Conservation (phyloP, 2,888 invertebrate genomes). For the Dromius quadrimaculatus region DNA sequence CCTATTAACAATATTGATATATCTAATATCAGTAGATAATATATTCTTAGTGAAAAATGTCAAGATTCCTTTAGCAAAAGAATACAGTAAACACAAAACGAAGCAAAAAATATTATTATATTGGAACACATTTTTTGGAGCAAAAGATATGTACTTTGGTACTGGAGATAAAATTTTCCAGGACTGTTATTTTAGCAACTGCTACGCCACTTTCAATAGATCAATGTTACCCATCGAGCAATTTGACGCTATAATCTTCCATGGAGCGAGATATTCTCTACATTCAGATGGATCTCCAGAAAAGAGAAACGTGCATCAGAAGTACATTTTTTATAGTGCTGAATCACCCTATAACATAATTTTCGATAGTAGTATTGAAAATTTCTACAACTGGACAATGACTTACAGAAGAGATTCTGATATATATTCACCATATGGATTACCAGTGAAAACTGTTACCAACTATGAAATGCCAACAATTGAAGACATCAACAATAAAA, state of each 20-base stretch:
- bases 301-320: conserved; percentile 16
- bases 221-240: background rate
- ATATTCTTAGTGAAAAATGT: too few relatives aligned
- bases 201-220: conserved; percentile 31
- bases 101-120: conserved; percentile 26
- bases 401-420: conserved; percentile 68
- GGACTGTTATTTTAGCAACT: conserved; percentile 16
- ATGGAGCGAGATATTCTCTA: conserved; percentile 11
- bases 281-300: background rate
- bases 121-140: conserved; percentile 41
- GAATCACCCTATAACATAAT: conserved; percentile 26
- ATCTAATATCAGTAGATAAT: too few relatives aligned
- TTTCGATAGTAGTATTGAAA: conserved; percentile 3
- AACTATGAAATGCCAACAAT: conserved; percentile 55
- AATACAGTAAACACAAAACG: background rate
- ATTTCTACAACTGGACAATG: conserved; percentile 72
- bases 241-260: conserved; percentile 38
- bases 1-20: background rate
- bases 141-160: conserved; percentile 22
- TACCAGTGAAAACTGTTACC: conserved; percentile 53
- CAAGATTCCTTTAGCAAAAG: conserved; percentile 10
- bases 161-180: conserved; percentile 22
- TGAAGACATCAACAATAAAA: conserved; percentile 61
- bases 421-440: conserved; percentile 65
- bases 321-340: conserved; percentile 38